Evolutionary conservation across 2,797 vertebrate species (phyloP).

Genomic region (Thalassophryne amazonica): DNA sequence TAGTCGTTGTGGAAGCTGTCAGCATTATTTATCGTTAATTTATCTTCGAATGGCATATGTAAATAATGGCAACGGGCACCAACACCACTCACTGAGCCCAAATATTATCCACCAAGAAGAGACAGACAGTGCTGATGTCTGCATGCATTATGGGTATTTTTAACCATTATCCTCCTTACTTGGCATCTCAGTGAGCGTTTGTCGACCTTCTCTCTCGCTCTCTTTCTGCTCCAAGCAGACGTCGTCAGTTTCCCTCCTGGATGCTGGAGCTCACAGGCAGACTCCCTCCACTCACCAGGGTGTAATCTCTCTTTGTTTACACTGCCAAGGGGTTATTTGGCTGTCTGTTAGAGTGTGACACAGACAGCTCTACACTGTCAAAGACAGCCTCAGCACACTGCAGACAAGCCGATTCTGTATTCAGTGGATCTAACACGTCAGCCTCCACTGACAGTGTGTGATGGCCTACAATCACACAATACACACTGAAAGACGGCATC

Average conservation of each 20-base stretch:
- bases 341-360: conserved; percentile 81
- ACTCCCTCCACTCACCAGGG: conserved; percentile 79
- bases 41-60: neutral
- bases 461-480: conserved; percentile 69
- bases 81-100: neutral
- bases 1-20: too few relatives aligned
- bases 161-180: conserved; percentile 34
- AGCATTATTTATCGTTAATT: too few relatives aligned
- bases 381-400: conserved; percentile 64
- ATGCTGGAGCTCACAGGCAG: conserved; percentile 69
- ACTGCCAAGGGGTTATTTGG: conserved; percentile 81
- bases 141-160: conserved; percentile 14
- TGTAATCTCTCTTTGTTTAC: conserved; percentile 84
- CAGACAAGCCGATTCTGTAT: conserved; percentile 63
- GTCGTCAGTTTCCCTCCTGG: conserved; percentile 56
- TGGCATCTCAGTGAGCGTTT: conserved; percentile 27
- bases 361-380: conserved; percentile 72
- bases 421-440: conserved; percentile 64
- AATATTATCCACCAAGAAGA: neutral
- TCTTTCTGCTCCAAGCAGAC: conserved; percentile 51
- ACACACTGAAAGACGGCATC: conserved; percentile 55
- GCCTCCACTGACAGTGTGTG: conserved; percentile 62
- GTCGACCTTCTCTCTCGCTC: conserved; percentile 9
- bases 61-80: neutral
- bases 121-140: neutral